These are phyloP conservation scores for Arctocebus calabarensis DNA, from an alignment of 2,797 vertebrate species.

Conservation along the genomic window DNA sequence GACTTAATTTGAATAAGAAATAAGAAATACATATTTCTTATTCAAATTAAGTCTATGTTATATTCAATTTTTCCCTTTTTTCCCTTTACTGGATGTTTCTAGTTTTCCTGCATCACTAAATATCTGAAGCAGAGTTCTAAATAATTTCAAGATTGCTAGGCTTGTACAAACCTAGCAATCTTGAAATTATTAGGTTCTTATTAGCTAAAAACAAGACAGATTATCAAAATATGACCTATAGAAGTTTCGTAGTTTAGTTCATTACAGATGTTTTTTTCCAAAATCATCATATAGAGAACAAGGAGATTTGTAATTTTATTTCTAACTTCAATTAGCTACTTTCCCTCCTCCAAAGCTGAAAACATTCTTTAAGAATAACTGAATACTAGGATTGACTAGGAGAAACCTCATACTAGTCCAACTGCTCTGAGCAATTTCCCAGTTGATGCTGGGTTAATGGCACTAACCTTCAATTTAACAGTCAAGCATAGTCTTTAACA, in stretches of 20 bases:
- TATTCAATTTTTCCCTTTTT: too few species aligned
- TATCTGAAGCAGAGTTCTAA: conserved; percentile 47
- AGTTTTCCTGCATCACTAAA: neutral
- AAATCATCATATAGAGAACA: neutral
- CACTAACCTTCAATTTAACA: neutral
- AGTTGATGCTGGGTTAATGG: neutral
- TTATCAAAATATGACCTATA: neutral
- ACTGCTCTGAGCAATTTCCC: neutral
- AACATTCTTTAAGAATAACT: neutral
- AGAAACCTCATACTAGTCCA: neutral
- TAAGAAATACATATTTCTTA: too few species aligned
- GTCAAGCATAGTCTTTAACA: neutral
- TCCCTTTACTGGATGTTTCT: neutral
- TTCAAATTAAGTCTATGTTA: too few species aligned
- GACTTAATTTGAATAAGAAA: too few species aligned
- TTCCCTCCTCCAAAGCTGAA: conserved; percentile 7
- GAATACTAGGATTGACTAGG: neutral
- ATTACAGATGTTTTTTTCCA: neutral
- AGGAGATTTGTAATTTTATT: conserved; percentile 15
- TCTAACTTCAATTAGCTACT: neutral
- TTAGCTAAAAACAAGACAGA: neutral
- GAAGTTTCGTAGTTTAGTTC: neutral
- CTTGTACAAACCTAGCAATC: neutral
- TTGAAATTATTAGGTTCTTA: neutral
- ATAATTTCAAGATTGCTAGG: neutral